phyloP scores from a whole-genome alignment of 2,888 invertebrate genomes.

The Lucinisca nassula region DNA sequence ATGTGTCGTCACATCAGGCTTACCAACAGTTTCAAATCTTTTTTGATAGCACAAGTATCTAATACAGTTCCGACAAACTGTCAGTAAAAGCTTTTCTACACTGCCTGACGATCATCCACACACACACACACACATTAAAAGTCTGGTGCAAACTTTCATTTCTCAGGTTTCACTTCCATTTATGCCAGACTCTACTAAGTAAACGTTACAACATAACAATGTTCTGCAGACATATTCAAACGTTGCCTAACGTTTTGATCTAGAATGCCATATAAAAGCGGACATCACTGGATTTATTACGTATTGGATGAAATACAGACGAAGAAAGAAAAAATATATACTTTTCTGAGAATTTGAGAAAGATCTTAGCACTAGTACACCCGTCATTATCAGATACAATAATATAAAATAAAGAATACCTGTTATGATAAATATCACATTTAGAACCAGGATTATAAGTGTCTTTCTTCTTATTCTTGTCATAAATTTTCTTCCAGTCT shows the following conservation, averaged over 20 bases:
- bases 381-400: slow-evolving; percentile 29
- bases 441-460: slow-evolving; percentile 53
- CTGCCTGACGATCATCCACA: no score
- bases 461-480: slow-evolving; percentile 45
- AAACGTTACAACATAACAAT: no score
- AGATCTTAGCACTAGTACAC: slow-evolving; percentile 22
- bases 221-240: background rate
- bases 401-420: slow-evolving; percentile 35
- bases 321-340: slow-evolving; percentile 49
- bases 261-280: background rate
- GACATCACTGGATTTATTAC: no score
- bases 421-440: slow-evolving; percentile 25
- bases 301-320: no score
- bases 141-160: no score
- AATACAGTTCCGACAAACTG: no score
- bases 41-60: no score
- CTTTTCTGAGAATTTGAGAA: slow-evolving; percentile 19
- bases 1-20: background rate
- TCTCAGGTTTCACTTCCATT: no score
- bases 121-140: no score
- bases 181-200: no score
- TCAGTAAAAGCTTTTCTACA: no score
- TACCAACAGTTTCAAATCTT: background rate
- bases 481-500: background rate
- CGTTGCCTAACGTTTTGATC: background rate